These are phyloP conservation scores for Coendou prehensilis DNA, from an alignment of 2,797 vertebrate species.

Conservation along the genomic window DNA sequence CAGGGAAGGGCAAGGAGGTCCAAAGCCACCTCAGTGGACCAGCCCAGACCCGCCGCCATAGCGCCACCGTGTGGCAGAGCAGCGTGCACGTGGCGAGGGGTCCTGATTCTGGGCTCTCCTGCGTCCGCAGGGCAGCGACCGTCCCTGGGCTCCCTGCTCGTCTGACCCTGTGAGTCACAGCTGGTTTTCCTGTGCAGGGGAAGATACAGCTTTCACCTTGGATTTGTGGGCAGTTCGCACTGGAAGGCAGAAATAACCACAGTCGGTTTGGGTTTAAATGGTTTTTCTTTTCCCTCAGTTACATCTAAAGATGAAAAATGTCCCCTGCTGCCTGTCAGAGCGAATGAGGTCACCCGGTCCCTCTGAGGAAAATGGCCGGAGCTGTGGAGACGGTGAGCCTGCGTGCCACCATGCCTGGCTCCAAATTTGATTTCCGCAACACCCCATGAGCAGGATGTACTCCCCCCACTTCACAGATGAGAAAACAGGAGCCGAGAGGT, in stretches of 20 bases:
- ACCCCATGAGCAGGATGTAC: neutral
- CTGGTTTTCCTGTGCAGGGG: neutral
- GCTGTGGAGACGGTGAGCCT: neutral
- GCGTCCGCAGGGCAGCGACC: neutral
- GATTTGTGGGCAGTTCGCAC: neutral
- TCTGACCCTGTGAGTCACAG: neutral
- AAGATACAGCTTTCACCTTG: neutral
- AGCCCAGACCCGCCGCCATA: neutral
- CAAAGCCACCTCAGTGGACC: neutral
- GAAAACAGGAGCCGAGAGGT: neutral
- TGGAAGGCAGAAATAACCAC: neutral
- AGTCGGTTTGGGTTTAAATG: neutral
- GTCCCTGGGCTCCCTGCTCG: neutral
- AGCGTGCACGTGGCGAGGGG: accelerated
- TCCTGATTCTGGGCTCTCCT: no score
- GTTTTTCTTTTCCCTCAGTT: neutral
- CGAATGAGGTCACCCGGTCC: neutral
- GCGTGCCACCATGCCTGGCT: neutral
- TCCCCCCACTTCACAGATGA: neutral
- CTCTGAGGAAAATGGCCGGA: neutral
- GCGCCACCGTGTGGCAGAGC: neutral
- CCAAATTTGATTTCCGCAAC: neutral
- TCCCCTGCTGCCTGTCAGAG: neutral
- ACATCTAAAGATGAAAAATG: neutral
- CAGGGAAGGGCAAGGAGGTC: neutral